A percentile compares a stretch with the other conserved stretches of the same genome.
phyloP scores from a whole-genome alignment of 2,113 vertebrate species.

The Rhipidura dahli region DNA sequence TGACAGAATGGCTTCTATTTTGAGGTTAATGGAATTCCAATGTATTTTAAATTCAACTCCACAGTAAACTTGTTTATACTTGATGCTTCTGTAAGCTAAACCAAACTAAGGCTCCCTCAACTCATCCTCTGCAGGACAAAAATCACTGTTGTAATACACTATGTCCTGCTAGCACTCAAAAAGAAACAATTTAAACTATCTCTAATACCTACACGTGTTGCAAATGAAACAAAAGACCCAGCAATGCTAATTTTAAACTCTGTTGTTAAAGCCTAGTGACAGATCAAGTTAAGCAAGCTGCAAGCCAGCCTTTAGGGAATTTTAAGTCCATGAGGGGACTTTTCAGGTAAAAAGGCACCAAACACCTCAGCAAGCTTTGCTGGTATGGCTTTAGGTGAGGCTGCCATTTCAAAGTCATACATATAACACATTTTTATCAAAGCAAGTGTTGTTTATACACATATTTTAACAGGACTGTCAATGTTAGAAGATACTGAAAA shows the following conservation, averaged over 20 bases:
- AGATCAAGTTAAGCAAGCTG: neutral
- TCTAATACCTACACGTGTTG: accelerated
- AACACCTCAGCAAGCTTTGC: neutral
- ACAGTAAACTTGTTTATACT: neutral
- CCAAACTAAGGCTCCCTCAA: neutral
- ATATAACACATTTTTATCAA: neutral
- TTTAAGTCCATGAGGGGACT: neutral
- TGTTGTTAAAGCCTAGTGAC: neutral
- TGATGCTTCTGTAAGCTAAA: neutral
- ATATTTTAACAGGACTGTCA: neutral
- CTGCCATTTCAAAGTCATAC: neutral
- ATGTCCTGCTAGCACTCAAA: neutral
- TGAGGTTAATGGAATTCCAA: neutral
- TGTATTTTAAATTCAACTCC: neutral
- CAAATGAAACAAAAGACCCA: neutral
- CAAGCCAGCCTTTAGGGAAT: neutral
- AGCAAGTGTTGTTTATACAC: neutral
- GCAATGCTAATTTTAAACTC: neutral
- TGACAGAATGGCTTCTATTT: neutral
- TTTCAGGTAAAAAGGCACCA: neutral
- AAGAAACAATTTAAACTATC: neutral
- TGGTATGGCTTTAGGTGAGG: neutral
- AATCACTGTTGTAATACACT: neutral
- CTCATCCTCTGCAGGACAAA: neutral
- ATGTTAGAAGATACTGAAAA: neutral